Percentiles rank a stretch among this genome's conserved stretches.
These are phyloP conservation scores for Drosophila simulans DNA, from an alignment of 1,140 invertebrate species.

Conservation along the genomic window DNA sequence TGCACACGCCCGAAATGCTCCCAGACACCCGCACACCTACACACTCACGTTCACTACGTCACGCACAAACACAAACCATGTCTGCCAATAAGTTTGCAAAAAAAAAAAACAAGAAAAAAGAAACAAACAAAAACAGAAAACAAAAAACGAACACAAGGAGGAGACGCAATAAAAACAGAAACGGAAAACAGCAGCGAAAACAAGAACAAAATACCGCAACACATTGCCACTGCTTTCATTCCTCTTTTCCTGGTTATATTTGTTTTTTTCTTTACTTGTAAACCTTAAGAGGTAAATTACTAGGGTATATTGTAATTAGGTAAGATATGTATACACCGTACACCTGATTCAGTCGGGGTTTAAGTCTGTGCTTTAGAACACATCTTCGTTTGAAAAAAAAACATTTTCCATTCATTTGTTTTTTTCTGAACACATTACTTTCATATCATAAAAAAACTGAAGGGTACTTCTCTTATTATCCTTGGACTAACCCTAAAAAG, in stretches of 20 bases:
- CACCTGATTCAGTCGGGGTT: neutral
- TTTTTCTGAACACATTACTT: no score
- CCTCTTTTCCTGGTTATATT: constrained; percentile 31
- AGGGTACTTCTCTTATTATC: neutral
- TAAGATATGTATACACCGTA: neutral
- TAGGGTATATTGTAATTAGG: constrained; percentile 5
- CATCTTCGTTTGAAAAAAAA: neutral
- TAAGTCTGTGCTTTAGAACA: neutral
- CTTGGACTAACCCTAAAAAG: constrained; percentile 16
- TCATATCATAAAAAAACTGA: neutral
- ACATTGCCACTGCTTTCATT: constrained; percentile 71
- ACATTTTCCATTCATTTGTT: no score
- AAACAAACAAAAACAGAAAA: constrained; percentile 32
- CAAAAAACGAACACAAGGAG: constrained; percentile 36
- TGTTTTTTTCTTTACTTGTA: constrained; percentile 1
- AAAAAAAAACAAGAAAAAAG: constrained; percentile 25
- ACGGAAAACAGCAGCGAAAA: constrained; percentile 51
- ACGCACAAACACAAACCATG: constrained; percentile 71
- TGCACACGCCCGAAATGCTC: constrained; percentile 37
- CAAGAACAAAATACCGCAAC: constrained; percentile 75
- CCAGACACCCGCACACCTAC: constrained; percentile 41
- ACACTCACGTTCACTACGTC: constrained; percentile 53
- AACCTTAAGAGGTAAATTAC: neutral
- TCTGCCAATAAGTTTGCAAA: constrained; percentile 78
- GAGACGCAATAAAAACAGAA: constrained; percentile 53